Evolutionary conservation across 1,140 invertebrate genomes (phyloP), one percentile per base, ranked within the genome.

Genomic region (Drosophila asahinai): DNA sequence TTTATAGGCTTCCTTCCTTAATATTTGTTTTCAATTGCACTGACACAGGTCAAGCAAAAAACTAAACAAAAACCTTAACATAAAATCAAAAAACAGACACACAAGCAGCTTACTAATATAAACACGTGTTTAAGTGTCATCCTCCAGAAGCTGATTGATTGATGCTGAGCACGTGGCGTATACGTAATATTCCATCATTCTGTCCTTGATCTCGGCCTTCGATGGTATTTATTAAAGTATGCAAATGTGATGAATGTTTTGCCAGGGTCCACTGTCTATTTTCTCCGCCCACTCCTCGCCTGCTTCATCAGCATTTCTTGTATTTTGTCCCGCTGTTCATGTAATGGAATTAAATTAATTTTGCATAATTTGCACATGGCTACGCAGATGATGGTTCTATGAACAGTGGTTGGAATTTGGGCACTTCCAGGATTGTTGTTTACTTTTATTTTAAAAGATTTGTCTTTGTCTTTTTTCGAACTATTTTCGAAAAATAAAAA

Each of bases 261-360:
- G 12, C 51, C 63, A 68, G 57, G 68, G 43, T 58, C 52, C 70
- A 59, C 33, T 30, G 27, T 30, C 6, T 30, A 30, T 30, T 6
- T 30, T 30, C 27, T 30, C 9, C 33, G 9, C 33, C 33, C 33
- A 8, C 33, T 33, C 33, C 33, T 36, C 11, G 33, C 9, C 27
- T 17, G n/a, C 51, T 17, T 9, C 5, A 30, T 30, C 27, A 30
- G 27, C 27, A 30, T 30, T 30, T 30, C 27, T 6, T 30, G 27
- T 30, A 30, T 30, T 30, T 30, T 30, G 5, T 30, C 38, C 62
- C 55, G n/a, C 11, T 43, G 14, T 43, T 33, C 45, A 12, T 43
- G 19, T 66, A 52, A 70, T 66, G 61, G 61, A 70, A 66, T 66
- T 70, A 66, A 70, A 70, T 66, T 66, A 66, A 70, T 70, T 66